A percentile compares a stretch with the other conserved stretches of the same genome.
phyloP scores from a whole-genome alignment of 2,888 invertebrate genomes.

The Eupithecia subfuscata region DNA sequence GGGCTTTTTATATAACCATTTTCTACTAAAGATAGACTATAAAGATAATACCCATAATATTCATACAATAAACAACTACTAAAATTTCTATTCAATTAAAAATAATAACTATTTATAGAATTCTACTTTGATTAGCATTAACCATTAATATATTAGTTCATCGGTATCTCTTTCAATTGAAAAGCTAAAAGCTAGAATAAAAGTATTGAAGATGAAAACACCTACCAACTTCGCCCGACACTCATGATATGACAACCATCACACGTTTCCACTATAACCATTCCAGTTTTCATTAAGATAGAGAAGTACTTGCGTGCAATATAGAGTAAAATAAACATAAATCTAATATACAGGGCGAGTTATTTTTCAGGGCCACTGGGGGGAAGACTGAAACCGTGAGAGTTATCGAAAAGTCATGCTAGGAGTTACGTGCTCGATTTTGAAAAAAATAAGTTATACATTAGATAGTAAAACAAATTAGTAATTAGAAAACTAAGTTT shows the following conservation, averaged over 20 bases:
- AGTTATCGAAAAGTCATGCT: no score
- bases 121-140: slow-evolving; percentile 59
- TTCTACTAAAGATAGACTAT: slow-evolving; percentile 22
- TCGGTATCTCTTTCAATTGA: slow-evolving; percentile 30
- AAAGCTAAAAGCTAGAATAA: slow-evolving; percentile 42
- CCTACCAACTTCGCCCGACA: slow-evolving; percentile 41
- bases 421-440: no score
- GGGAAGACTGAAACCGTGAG: no score
- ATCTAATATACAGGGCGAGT: background rate
- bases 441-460: no score
- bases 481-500: no score
- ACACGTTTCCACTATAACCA: slow-evolving; percentile 51
- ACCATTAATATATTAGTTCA: slow-evolving; percentile 57
- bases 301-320: slow-evolving; percentile 2
- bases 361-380: no score
- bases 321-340: background rate
- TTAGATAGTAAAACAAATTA: no score
- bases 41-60: slow-evolving; percentile 47
- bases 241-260: slow-evolving; percentile 65
- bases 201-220: slow-evolving; percentile 55
- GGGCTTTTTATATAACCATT: slow-evolving; percentile 53
- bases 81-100: slow-evolving; percentile 50
- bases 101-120: slow-evolving; percentile 52
- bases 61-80: slow-evolving; percentile 49
- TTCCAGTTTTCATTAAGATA: background rate